A percentile compares a stretch with the other conserved stretches of the same genome.
phyloP scores from a whole-genome alignment of 2,113 vertebrate genomes.

The Tupaia chinensis region DNA sequence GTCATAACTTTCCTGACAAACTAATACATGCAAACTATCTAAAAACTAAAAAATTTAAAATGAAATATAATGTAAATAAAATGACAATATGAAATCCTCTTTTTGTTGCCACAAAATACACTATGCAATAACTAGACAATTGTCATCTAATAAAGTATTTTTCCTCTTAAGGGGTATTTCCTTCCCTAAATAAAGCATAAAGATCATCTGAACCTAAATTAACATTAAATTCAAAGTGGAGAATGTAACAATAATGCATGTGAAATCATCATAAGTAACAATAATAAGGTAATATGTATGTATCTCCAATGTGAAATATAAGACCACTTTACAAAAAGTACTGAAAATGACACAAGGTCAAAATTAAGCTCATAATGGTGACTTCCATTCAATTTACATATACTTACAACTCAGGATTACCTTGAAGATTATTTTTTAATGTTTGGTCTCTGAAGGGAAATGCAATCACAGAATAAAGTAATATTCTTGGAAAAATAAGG shows the following conservation, averaged over 20 bases:
- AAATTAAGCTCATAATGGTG: neutral
- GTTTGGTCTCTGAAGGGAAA: neutral
- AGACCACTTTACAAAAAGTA: neutral
- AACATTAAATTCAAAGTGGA: neutral
- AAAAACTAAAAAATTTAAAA: neutral
- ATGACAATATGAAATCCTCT: neutral
- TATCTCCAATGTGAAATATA: neutral
- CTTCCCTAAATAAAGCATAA: neutral
- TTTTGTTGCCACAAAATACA: neutral
- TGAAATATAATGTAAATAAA: neutral
- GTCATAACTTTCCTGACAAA: too few relatives aligned
- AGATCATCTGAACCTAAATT: neutral
- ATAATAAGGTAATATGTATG: neutral
- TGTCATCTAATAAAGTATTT: neutral
- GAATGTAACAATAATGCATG: neutral
- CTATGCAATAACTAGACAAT: neutral
- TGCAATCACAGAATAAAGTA: neutral
- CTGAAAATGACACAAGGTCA: neutral
- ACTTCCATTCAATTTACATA: neutral
- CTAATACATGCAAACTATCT: neutral
- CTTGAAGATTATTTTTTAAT: neutral
- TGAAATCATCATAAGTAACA: neutral
- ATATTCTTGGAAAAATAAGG: neutral
- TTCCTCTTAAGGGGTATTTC: neutral
- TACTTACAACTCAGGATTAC: neutral